These are phyloP conservation scores for Psittacula echo DNA, from an alignment of 2,797 vertebrate genomes.

Conservation along the genomic window DNA sequence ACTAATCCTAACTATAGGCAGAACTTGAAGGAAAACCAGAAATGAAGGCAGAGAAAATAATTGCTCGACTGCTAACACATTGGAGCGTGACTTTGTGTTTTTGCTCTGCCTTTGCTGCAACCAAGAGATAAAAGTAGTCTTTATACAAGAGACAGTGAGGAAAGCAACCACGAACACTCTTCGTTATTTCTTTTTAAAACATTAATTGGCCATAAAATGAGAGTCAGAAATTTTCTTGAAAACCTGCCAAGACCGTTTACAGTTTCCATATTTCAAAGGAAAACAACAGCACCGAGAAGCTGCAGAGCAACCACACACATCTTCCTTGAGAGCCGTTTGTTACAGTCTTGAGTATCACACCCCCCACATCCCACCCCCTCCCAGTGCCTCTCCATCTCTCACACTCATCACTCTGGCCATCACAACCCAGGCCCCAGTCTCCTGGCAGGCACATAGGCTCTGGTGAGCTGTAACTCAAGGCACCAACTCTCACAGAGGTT, in stretches of 20 bases:
- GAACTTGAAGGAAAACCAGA: not conserved
- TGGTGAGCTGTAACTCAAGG: not conserved
- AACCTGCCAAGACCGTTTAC: not conserved
- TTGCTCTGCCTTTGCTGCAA: not conserved
- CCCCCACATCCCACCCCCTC: too few species aligned
- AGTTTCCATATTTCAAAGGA: not conserved
- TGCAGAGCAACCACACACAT: not conserved
- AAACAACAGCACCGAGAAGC: not conserved
- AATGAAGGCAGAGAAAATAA: not conserved
- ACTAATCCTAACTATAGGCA: not conserved
- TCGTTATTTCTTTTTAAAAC: not conserved
- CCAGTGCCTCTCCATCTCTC: not conserved
- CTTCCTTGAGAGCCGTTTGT: not conserved
- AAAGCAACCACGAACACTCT: not conserved
- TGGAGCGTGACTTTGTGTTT: not conserved
- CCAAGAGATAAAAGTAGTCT: not conserved
- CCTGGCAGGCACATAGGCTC: not conserved
- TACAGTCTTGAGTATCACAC: fast-evolving
- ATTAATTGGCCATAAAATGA: not conserved
- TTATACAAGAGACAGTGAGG: not conserved
- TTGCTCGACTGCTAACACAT: not conserved
- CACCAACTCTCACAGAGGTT: not conserved
- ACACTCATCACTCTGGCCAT: not conserved
- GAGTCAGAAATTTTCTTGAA: not conserved
- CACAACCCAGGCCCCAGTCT: not conserved